Percentiles rank a stretch among this genome's conserved stretches.
These are phyloP conservation scores for Epinotia brunnichana DNA, from an alignment of 2,888 invertebrate genomes.

Conservation along the genomic window DNA sequence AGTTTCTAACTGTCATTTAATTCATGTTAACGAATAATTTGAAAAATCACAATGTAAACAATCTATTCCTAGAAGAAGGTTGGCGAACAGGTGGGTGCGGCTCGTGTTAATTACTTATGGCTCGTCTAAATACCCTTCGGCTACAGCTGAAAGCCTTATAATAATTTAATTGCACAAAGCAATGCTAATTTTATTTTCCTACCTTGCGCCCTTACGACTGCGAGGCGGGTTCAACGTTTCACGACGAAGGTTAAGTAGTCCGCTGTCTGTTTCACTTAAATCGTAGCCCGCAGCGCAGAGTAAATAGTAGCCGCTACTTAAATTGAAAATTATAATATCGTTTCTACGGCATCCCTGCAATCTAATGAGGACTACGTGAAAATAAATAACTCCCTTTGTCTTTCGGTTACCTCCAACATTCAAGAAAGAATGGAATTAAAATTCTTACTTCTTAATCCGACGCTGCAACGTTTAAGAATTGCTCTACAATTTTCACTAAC, in stretches of 20 bases:
- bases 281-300: conserved; percentile 64
- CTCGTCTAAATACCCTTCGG: conserved; percentile 21
- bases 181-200: conserved; percentile 43
- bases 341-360: conserved; percentile 61
- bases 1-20: neutral
- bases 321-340: conserved; percentile 66
- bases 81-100: conserved; percentile 3
- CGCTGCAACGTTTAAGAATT: conserved; percentile 14
- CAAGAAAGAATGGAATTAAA: conserved; percentile 20
- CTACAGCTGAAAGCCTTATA: conserved; percentile 26
- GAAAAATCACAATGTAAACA: no score
- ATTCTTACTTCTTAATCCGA: conserved; percentile 30
- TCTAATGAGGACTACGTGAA: conserved; percentile 62
- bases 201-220: conserved; percentile 42
- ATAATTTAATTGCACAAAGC: conserved; percentile 42
- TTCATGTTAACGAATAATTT: no score
- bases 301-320: conserved; percentile 65
- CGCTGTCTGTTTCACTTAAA: conserved; percentile 78
- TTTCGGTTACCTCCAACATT: conserved; percentile 23
- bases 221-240: conserved; percentile 66
- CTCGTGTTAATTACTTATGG: conserved; percentile 22
- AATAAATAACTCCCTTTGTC: conserved; percentile 53
- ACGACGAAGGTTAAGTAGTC: conserved; percentile 78
- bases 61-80: neutral
- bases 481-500: conserved; percentile 22